Conservation (phyloP, 2,113 vertebrate genomes). For the Nothoprocta perdicaria region DNA sequence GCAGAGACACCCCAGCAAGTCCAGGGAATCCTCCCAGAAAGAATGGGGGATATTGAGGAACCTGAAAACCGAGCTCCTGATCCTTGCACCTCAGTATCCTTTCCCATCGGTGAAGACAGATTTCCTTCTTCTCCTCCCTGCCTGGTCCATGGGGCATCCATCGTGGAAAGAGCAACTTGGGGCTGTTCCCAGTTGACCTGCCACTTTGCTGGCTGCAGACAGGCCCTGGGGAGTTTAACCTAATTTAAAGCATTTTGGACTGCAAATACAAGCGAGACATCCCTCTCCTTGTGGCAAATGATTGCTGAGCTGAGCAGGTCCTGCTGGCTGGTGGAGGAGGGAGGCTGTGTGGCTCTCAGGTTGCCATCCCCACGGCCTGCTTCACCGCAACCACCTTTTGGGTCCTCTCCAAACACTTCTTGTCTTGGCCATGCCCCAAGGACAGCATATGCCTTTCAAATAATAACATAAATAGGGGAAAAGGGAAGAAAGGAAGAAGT, state of each 20-base stretch:
- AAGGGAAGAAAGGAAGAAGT: neutral
- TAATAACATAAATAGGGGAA: neutral
- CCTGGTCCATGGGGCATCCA: neutral
- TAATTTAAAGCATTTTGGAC: constrained; percentile 20
- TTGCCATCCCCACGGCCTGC: neutral
- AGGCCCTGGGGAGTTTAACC: constrained; percentile 20
- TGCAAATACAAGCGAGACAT: neutral
- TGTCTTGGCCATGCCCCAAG: neutral
- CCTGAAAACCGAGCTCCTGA: neutral
- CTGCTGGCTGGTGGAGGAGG: neutral
- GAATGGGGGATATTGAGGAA: neutral
- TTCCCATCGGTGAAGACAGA: neutral
- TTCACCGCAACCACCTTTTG: fast-evolving
- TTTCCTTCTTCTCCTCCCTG: neutral
- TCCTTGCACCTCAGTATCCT: neutral
- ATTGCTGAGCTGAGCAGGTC: neutral
- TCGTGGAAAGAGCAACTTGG: neutral
- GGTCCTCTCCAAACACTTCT: neutral
- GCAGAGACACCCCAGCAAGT: neutral
- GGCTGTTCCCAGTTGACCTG: neutral
- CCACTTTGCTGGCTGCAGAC: neutral
- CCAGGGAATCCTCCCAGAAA: too few species aligned
- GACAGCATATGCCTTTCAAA: neutral
- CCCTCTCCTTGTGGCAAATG: neutral
- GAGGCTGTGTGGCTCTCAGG: fast-evolving